Evolutionary conservation across 2,888 invertebrate species (phyloP).

Genomic region (Ophion ventricosus): DNA sequence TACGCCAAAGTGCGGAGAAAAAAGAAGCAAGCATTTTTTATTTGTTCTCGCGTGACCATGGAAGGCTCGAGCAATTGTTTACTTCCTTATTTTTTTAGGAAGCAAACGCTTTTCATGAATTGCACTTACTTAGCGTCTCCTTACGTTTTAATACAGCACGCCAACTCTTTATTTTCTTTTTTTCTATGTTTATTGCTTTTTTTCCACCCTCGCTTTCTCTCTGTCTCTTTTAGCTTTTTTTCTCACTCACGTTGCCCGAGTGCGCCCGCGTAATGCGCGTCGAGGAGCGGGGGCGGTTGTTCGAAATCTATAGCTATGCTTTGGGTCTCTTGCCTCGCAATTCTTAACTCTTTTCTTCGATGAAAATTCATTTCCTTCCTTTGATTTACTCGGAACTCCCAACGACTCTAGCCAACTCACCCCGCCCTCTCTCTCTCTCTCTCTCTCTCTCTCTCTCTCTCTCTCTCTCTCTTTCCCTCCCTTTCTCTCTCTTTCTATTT

Average conservation of each 20-base stretch:
- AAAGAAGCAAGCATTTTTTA: constrained; percentile 38
- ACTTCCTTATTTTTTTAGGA: constrained; percentile 42
- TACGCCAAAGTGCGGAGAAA: constrained; percentile 58
- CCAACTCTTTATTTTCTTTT: constrained; percentile 38
- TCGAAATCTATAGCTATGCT: constrained; percentile 41
- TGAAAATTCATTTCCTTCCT: constrained; percentile 79
- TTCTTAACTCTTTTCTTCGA: constrained; percentile 73
- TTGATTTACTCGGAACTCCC: constrained; percentile 77
- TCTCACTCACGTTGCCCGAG: constrained; percentile 16
- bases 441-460: constrained; percentile 39
- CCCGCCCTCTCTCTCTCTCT: constrained; percentile 66
- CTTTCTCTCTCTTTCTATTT: constrained; percentile 9
- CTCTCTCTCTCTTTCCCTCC: constrained; percentile 39
- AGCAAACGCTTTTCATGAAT: constrained; percentile 73
- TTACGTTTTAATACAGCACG: constrained; percentile 44
- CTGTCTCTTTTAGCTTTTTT: neutral
- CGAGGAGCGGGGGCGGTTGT: constrained; percentile 29
- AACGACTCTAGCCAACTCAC: constrained; percentile 77
- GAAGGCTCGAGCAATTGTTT: constrained; percentile 47
- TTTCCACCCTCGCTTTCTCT: constrained; percentile 6
- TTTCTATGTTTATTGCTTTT: constrained; percentile 33
- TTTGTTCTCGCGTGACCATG: constrained; percentile 64
- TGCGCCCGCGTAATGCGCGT: constrained; percentile 14
- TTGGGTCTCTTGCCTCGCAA: constrained; percentile 50
- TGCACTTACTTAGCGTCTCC: constrained; percentile 68